Evolutionary conservation across 2,888 invertebrate genomes (phyloP).

Genomic region (Danaus chrysippus): DNA sequence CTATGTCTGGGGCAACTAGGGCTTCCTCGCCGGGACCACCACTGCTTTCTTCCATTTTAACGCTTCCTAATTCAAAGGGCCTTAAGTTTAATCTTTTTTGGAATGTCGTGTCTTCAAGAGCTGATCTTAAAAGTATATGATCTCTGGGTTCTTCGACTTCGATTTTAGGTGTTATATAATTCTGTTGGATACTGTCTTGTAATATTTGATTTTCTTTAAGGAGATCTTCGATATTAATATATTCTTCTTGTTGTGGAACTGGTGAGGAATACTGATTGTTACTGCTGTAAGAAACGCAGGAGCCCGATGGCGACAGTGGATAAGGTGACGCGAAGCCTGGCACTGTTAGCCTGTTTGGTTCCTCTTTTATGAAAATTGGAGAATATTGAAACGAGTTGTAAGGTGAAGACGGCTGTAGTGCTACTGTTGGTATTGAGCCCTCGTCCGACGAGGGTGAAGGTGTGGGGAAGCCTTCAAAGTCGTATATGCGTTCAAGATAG

Average conservation of each 20-base stretch:
- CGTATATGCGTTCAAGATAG: conserved; percentile 72
- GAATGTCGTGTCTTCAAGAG: conserved; percentile 90
- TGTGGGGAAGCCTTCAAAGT: conserved; percentile 71
- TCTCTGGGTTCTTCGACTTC: conserved; percentile 80
- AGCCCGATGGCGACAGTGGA: conserved; percentile 79
- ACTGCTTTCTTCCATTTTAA: conserved; percentile 85
- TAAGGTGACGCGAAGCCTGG: conserved; percentile 75
- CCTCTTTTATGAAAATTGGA: conserved; percentile 72
- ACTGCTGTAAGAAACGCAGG: conserved; percentile 76
- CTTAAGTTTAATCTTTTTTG: conserved; percentile 90
- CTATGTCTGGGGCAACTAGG: conserved; percentile 86
- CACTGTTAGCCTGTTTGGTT: conserved; percentile 72
- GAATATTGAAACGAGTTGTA: conserved; percentile 69
- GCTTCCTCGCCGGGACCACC: conserved; percentile 75
- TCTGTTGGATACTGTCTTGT: conserved; percentile 68
- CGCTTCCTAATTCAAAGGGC: conserved; percentile 81
- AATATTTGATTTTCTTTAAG: conserved; percentile 77
- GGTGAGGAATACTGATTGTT: conserved; percentile 77
- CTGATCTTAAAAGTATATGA: conserved; percentile 88
- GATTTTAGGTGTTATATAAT: conserved; percentile 74
- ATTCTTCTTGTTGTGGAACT: conserved; percentile 79
- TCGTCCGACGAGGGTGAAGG: conserved; percentile 77
- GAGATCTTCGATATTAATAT: conserved; percentile 81
- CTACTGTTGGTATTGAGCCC: conserved; percentile 77
- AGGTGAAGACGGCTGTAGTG: conserved; percentile 78